Conservation (phyloP, 2,888 invertebrate species). For the Lacanobia oleracea region DNA sequence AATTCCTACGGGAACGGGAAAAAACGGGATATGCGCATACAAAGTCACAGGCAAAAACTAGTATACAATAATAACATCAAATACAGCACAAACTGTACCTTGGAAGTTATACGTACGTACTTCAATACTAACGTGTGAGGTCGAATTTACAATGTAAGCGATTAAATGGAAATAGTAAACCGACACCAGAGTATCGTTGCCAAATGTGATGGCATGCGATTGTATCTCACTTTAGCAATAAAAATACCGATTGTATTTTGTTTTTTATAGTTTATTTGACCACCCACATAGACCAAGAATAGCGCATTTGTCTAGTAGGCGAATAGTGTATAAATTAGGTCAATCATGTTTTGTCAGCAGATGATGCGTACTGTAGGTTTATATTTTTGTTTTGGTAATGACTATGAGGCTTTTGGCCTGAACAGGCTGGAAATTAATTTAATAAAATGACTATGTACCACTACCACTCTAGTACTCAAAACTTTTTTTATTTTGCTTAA, state of each 20-base stretch:
- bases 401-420: too few species aligned
- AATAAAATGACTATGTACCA: too few species aligned
- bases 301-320: slow-evolving; percentile 19
- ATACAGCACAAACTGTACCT: not conserved
- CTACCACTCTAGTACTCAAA: too few species aligned
- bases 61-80: not conserved
- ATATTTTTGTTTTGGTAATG: slow-evolving; percentile 22
- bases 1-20: too few species aligned
- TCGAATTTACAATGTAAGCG: slow-evolving; percentile 56
- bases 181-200: slow-evolving; percentile 58
- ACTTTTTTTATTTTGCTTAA: too few species aligned
- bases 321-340: slow-evolving; percentile 43
- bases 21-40: too few species aligned
- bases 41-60: too few species aligned
- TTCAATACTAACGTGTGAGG: slow-evolving; percentile 46
- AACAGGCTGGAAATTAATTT: too few species aligned
- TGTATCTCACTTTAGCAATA: slow-evolving; percentile 44
- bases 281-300: slow-evolving; percentile 50
- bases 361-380: slow-evolving; percentile 7
- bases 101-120: slow-evolving; percentile 12
- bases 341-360: slow-evolving; percentile 30
- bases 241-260: slow-evolving; percentile 41
- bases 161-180: slow-evolving; percentile 58
- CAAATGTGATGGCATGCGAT: slow-evolving; percentile 62
- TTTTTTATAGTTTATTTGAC: slow-evolving; percentile 38